These are phyloP conservation scores for Neosilurus mollespiculum DNA, from an alignment of 2,797 vertebrate genomes.

Conservation along the genomic window DNA sequence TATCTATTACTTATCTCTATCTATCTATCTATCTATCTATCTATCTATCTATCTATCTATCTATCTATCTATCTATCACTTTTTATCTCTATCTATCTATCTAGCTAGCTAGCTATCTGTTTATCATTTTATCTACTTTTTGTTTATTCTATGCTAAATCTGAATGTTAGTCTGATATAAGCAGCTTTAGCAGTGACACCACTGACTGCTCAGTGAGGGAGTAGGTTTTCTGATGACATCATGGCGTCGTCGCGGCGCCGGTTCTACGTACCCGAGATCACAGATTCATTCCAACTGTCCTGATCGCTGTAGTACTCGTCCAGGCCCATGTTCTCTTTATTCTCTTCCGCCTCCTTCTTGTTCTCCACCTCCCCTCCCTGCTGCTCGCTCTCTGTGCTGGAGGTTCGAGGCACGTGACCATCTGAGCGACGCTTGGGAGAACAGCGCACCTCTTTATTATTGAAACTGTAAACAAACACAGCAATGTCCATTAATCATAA, in stretches of 20 bases:
- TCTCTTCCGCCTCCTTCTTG: slow-evolving; percentile 86
- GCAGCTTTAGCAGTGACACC: not conserved
- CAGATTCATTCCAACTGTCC: slow-evolving; percentile 88
- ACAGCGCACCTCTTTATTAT: slow-evolving; percentile 80
- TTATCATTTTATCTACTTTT: no score
- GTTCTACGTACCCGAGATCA: slow-evolving; percentile 86
- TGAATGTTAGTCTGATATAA: not conserved
- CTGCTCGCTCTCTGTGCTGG: slow-evolving; percentile 80
- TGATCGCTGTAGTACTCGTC: slow-evolving; percentile 83
- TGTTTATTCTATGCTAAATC: no score
- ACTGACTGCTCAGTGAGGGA: not conserved
- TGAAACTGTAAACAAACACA: slow-evolving; percentile 76
- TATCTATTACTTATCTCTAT: no score
- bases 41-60: no score
- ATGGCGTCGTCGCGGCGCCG: no score
- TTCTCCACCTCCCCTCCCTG: slow-evolving; percentile 60
- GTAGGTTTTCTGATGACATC: not conserved
- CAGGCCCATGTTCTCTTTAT: slow-evolving; percentile 93
- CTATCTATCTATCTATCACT: no score
- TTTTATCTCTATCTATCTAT: no score
- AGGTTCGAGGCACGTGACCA: slow-evolving; percentile 79
- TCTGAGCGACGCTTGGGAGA: slow-evolving; percentile 88
- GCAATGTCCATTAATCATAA: not conserved
- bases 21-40: no score
- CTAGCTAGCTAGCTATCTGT: no score